A percentile compares a stretch with the other conserved stretches of the same genome.
These are phyloP conservation scores for Proteles cristata DNA, from an alignment of 2,113 vertebrate species.

Conservation along the genomic window DNA sequence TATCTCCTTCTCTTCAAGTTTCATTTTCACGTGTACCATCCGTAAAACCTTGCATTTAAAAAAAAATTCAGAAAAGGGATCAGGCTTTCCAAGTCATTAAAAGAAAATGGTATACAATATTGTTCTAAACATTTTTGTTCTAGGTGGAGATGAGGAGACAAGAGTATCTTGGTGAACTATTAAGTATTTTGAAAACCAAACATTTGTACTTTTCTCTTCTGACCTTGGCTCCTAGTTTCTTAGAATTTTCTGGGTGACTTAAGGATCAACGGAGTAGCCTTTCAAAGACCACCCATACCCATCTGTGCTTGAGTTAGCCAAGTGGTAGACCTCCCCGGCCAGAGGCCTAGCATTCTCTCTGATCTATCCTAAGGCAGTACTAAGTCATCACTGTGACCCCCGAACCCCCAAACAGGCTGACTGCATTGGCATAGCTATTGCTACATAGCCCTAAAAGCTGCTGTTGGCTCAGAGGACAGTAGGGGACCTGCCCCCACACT, in stretches of 20 bases:
- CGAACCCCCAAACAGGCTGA: rapidly evolving
- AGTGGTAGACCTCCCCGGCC: neutral
- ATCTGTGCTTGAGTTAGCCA: neutral
- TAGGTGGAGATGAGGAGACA: neutral
- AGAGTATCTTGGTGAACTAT: neutral
- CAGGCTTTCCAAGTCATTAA: neutral
- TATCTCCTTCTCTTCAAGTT: neutral
- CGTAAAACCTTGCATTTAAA: neutral
- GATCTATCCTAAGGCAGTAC: neutral
- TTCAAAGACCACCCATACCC: neutral
- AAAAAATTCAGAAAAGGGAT: neutral
- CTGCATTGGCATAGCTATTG: neutral
- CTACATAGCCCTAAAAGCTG: neutral
- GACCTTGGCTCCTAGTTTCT: neutral
- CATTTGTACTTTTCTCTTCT: neutral
- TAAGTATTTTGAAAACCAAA: neutral
- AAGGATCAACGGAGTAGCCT: neutral
- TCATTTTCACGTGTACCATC: neutral
- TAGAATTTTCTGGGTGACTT: neutral
- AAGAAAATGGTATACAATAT: neutral
- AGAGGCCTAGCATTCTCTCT: neutral
- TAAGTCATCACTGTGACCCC: rapidly evolving
- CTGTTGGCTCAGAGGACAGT: neutral
- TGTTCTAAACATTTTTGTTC: neutral
- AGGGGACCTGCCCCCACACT: neutral